Base-by-base conservation (phyloP, 1,140 invertebrate genomes). In the Calosoma granatense region DNA sequence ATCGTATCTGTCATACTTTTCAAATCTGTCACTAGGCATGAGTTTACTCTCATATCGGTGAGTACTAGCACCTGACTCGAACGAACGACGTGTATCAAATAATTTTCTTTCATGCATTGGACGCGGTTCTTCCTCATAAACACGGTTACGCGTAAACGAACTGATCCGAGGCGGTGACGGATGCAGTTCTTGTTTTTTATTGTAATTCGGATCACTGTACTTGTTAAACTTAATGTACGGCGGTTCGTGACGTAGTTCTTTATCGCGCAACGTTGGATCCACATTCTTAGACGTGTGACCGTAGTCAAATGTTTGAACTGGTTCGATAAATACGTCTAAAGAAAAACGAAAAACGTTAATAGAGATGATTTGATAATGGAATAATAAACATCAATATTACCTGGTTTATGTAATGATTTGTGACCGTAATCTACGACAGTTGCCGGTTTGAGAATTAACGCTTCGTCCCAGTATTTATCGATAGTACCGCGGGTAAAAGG, bases 351-450 rank as follows among this genome's bases (percentile, higher is more conserved):
- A 26, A 23, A 57, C 20, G 26, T 30, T 36, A 23, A 2, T 23
- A 26, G 26, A 9, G 26, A 36, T 9, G n/a, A 36, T 36, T 36
- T 36, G 26, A 36, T 9, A 9, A 9, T n/a, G n/a, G 6, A 55
- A 39, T 39, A 14, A 55, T 17, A 30, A 55, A 36, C 11, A 9
- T 26, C 9, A 55, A 55, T 17, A 36, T 59, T 66, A 70, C 68
- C 57, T 58, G 59, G 26, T 47, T 12, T 47, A 58, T 63, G 65
- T 36, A 61, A 12, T 56, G 76, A 70, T 61, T 81, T 79, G 63
- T 87, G 85, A 17, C 81, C 80, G 72, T 89, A 88, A 71, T 89
- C 85, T 47, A 88, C 79, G 20, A 87, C 78, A 59, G 83, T 79
- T n/a, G 77, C 74, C 51, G 77, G 73, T 53, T 74, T 65, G 54